These are phyloP conservation scores for Aegypius monachus DNA, from an alignment of 2,113 vertebrate genomes.

Conservation along the genomic window DNA sequence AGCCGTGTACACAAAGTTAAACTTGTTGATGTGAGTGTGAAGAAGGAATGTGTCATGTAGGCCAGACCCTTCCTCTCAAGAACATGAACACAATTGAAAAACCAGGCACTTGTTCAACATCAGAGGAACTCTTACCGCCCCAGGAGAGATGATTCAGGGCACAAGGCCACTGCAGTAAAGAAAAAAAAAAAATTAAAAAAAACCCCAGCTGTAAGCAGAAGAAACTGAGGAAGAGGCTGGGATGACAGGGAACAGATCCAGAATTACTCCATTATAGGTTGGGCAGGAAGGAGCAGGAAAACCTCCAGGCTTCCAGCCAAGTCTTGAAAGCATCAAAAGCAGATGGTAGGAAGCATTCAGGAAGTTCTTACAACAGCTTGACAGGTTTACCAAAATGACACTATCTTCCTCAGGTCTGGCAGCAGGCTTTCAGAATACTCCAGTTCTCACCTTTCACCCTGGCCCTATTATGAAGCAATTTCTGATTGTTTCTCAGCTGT, in stretches of 20 bases:
- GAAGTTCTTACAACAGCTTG: slow-evolving; percentile 73
- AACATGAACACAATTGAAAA: slow-evolving; percentile 71
- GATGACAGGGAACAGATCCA: slow-evolving; percentile 76
- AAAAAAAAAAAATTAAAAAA: slow-evolving; percentile 14
- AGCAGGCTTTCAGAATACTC: slow-evolving; percentile 55
- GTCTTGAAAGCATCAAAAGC: slow-evolving; percentile 79
- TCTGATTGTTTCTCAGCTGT: not conserved
- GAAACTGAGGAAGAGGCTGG: slow-evolving; percentile 71
- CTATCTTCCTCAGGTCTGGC: slow-evolving; percentile 64
- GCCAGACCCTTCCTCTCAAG: slow-evolving; percentile 81
- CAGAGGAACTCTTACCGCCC: slow-evolving; percentile 73
- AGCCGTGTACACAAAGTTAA: slow-evolving; percentile 58
- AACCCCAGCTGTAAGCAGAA: slow-evolving; percentile 67
- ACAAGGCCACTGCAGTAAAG: slow-evolving; percentile 76
- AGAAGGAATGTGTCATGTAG: slow-evolving; percentile 79
- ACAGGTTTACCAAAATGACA: slow-evolving; percentile 67
- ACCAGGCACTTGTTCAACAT: slow-evolving; percentile 67
- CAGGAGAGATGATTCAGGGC: slow-evolving; percentile 71
- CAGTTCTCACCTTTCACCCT: slow-evolving; percentile 48
- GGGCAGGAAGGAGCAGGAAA: slow-evolving; percentile 82
- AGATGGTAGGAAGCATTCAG: slow-evolving; percentile 81
- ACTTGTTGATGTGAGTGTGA: slow-evolving; percentile 83
- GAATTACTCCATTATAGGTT: slow-evolving; percentile 69
- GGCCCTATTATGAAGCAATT: not conserved
- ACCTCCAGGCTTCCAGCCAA: slow-evolving; percentile 78